A percentile compares a stretch with the other conserved stretches of the same genome.
These are phyloP conservation scores for Hyalella azteca DNA, from an alignment of 2,888 invertebrate species.

Conservation along the genomic window DNA sequence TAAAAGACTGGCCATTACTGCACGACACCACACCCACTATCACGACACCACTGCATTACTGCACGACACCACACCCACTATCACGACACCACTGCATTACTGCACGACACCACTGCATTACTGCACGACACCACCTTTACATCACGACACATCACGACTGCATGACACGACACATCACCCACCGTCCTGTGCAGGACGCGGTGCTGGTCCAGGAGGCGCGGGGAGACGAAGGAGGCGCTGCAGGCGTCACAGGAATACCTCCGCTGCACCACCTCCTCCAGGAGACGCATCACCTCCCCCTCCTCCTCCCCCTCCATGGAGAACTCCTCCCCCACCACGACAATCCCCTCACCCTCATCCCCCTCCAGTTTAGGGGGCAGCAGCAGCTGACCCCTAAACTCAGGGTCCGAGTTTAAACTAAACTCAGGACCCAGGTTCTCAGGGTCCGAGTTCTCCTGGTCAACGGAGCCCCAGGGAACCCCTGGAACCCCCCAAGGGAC, in stretches of 20 bases:
- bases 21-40: no score
- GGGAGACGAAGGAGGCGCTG: conserved; percentile 71
- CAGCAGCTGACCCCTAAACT: no score
- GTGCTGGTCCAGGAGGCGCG: conserved; percentile 73
- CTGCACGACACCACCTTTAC: not conserved
- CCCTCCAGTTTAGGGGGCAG: no score
- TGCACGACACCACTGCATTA: not conserved
- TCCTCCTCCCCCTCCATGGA: conserved; percentile 60
- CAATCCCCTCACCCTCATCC: no score
- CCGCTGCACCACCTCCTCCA: not conserved
- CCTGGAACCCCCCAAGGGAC: not conserved
- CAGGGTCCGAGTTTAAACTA: no score
- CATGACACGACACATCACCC: not conserved
- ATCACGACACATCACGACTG: not conserved
- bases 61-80: not conserved
- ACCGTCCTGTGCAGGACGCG: conserved; percentile 63
- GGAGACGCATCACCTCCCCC: conserved; percentile 67
- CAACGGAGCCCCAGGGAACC: not conserved
- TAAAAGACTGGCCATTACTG: no score
- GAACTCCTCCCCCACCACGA: no score
- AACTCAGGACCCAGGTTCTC: not conserved
- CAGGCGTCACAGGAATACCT: conserved; percentile 69
- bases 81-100: not conserved
- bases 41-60: not conserved
- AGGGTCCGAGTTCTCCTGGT: conserved; percentile 4